Evolutionary conservation across 2,113 vertebrate genomes (phyloP).

Genomic region (Lucifuga dentata): DNA sequence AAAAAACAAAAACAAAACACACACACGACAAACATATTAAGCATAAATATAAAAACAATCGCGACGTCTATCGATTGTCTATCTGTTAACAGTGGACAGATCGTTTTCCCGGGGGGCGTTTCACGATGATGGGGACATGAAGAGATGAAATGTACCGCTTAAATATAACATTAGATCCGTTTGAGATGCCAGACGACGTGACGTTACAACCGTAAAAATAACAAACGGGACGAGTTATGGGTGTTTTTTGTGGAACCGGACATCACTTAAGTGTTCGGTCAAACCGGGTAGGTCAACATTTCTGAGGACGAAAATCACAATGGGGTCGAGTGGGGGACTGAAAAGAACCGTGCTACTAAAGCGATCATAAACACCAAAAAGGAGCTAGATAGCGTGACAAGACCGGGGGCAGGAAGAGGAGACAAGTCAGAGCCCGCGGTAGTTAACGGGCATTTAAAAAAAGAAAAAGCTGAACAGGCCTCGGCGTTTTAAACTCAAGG

Average conservation of each 20-base stretch:
- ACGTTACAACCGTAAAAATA: conserved; percentile 3
- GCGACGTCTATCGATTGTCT: too few species aligned
- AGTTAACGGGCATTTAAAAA: conserved; percentile 34
- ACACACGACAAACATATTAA: too few species aligned
- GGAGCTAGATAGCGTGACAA: conserved; percentile 60
- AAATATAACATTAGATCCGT: too few species aligned
- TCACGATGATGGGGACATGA: conserved; percentile 46
- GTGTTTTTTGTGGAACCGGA: neutral
- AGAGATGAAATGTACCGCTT: conserved; percentile 26
- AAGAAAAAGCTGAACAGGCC: conserved; percentile 51
- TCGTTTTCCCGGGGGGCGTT: conserved; percentile 49
- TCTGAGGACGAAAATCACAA: conserved; percentile 52
- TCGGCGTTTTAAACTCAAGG: conserved; percentile 57
- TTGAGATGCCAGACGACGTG: neutral
- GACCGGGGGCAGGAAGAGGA: conserved; percentile 23
- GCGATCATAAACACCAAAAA: conserved; percentile 44
- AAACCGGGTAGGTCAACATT: conserved; percentile 24
- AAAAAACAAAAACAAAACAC: neutral
- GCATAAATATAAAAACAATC: too few species aligned
- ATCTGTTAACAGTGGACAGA: neutral
- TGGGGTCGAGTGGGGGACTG: conserved; percentile 27
- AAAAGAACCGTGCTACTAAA: conserved; percentile 50
- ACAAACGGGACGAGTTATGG: conserved; percentile 8
- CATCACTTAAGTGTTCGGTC: neutral
- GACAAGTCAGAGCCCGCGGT: conserved; percentile 45